Conservation (phyloP, 2,113 vertebrate genomes). For the Narcine bancroftii region DNA sequence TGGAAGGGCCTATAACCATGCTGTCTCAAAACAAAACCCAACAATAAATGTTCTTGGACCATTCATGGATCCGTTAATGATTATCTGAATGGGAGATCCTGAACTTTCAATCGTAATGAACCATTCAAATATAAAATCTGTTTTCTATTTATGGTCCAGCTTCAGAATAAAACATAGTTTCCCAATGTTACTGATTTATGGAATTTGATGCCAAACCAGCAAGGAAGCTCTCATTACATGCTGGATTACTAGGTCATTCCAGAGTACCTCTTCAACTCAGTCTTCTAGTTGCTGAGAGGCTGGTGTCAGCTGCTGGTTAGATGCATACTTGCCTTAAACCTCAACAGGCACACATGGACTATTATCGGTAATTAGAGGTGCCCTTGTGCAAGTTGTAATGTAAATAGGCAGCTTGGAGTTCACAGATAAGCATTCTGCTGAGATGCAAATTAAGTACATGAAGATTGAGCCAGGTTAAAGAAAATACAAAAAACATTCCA, state of each 20-base stretch:
- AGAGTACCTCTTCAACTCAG: no score
- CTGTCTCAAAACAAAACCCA: no score
- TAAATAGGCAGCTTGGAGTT: not conserved
- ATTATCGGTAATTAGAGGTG: conserved; percentile 29
- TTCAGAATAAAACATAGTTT: not conserved
- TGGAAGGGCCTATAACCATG: no score
- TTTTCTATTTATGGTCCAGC: not conserved
- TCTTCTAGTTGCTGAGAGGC: conserved; percentile 28
- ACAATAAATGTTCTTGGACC: no score
- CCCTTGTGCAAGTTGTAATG: not conserved
- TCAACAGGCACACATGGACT: not conserved
- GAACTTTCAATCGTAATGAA: not conserved
- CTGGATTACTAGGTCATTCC: not conserved
- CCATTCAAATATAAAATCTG: not conserved
- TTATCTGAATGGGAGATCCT: not conserved
- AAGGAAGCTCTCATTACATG: not conserved
- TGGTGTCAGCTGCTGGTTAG: conserved; percentile 20
- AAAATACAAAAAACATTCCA: not conserved
- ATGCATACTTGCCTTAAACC: not conserved
- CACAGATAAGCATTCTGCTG: not conserved
- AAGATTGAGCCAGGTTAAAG: not conserved
- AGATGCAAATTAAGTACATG: not conserved
- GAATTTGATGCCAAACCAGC: not conserved
- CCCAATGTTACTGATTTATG: not conserved
- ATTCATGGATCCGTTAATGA: not conserved